A percentile compares a stretch with the other conserved stretches of the same genome.
Evolutionary conservation across 2,797 vertebrate species (phyloP).

Genomic region (Sebastes reedi): DNA sequence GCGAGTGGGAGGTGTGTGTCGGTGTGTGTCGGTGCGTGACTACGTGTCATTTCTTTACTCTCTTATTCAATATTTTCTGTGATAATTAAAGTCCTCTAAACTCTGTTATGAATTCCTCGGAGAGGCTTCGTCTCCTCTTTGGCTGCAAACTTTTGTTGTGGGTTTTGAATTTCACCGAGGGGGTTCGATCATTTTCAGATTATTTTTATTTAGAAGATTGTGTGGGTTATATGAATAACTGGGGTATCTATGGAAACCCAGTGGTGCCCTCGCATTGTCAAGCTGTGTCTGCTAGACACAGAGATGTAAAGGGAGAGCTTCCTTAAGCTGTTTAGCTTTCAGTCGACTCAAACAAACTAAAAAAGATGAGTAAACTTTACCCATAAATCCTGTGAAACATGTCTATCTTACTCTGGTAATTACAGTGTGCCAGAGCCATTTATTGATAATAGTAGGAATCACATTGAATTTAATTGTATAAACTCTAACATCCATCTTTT

Average conservation of each 20-base stretch:
- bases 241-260: neutral
- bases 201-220: slow-evolving; percentile 15
- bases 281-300: neutral
- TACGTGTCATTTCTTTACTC: slow-evolving; percentile 4
- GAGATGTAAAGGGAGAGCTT: neutral
- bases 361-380: neutral
- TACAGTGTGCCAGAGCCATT: neutral
- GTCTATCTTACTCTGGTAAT: neutral
- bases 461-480: slow-evolving; percentile 6
- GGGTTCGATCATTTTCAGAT: neutral
- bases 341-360: neutral
- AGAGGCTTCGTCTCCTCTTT: slow-evolving; percentile 3
- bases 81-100: slow-evolving; percentile 36
- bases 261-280: neutral
- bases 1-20: slow-evolving; percentile 30
- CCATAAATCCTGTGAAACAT: neutral
- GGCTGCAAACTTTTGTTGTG: neutral
- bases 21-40: slow-evolving; percentile 22
- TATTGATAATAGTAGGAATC: neutral
- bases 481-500: neutral
- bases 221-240: neutral
- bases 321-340: neutral
- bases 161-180: neutral
- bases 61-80: neutral
- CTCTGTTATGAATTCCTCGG: slow-evolving; percentile 6